Conservation (phyloP, 1,140 invertebrate species). For the Neoseiulus cucumeris region DNA sequence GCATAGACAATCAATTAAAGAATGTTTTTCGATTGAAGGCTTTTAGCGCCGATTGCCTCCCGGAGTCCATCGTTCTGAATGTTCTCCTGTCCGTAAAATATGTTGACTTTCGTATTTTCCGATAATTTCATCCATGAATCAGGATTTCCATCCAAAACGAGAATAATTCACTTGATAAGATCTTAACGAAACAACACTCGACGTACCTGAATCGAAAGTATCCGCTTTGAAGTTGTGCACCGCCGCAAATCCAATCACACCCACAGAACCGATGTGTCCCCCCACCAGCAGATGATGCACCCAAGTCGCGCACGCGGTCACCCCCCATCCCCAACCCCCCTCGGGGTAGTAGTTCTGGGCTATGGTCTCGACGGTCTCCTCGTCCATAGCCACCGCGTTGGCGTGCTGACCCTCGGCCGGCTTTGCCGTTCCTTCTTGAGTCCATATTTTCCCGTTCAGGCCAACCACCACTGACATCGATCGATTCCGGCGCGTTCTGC, state of each 20-base stretch:
- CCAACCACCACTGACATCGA: not conserved
- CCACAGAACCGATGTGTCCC: not conserved
- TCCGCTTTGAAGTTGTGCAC: not conserved
- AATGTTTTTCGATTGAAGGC: too few species aligned
- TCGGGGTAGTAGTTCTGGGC: constrained; percentile 33
- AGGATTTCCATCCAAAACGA: too few species aligned
- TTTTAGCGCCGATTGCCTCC: too few species aligned
- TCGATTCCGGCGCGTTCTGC: not conserved
- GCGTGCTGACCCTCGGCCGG: not conserved
- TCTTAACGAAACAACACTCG: too few species aligned
- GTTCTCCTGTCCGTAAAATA: too few species aligned
- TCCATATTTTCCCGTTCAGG: not conserved
- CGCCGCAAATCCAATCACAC: not conserved
- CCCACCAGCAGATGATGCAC: not conserved
- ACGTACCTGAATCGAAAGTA: not conserved
- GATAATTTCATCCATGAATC: too few species aligned
- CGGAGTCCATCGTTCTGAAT: too few species aligned
- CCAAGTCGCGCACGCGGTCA: constrained; percentile 50
- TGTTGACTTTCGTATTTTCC: too few species aligned
- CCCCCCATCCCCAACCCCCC: constrained; percentile 63
- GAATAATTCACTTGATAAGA: too few species aligned
- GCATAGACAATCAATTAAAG: too few species aligned
- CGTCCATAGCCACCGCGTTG: not conserved
- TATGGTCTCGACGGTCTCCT: constrained; percentile 49
- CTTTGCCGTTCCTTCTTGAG: not conserved